Percentiles rank a stretch among this genome's conserved stretches.
phyloP scores from a whole-genome alignment of 2,797 vertebrate species.

The Catamblyrhynchus diadema region DNA sequence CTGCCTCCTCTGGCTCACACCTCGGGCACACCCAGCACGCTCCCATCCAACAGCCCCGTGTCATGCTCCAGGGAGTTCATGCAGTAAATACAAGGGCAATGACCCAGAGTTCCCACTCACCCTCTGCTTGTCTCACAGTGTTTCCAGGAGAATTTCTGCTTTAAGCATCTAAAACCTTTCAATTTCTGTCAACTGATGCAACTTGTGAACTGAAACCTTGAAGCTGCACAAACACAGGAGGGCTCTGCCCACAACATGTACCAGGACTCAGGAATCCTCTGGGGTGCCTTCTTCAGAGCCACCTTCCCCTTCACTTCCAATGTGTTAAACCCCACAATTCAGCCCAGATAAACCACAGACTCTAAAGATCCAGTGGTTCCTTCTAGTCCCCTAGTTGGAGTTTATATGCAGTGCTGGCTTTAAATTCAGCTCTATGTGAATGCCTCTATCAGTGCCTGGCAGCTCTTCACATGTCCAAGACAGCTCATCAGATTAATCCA shows the following conservation, averaged over 20 bases:
- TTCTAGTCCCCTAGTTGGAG: background rate
- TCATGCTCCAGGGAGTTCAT: background rate
- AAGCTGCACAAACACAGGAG: fast-evolving
- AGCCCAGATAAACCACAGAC: background rate
- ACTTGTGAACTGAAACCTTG: background rate
- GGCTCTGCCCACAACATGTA: background rate
- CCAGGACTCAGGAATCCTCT: background rate
- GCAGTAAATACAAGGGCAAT: background rate
- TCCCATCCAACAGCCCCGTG: background rate
- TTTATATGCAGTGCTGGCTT: background rate
- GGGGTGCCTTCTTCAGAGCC: background rate
- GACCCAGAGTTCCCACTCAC: background rate
- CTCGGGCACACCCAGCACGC: background rate
- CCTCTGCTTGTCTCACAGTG: background rate
- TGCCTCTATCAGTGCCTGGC: background rate
- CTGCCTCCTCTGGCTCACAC: background rate
- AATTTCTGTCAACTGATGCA: background rate
- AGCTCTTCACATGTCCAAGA: background rate
- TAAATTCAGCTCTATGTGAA: background rate
- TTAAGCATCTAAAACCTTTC: background rate
- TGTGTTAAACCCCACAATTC: background rate
- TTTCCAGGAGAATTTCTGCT: background rate
- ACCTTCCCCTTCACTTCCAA: background rate
- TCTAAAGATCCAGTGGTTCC: background rate
- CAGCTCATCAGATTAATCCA: background rate